Percentiles rank a stretch among this genome's conserved stretches.
Evolutionary conservation across 2,113 vertebrate species (phyloP).

Genomic region (Oceanites oceanicus): DNA sequence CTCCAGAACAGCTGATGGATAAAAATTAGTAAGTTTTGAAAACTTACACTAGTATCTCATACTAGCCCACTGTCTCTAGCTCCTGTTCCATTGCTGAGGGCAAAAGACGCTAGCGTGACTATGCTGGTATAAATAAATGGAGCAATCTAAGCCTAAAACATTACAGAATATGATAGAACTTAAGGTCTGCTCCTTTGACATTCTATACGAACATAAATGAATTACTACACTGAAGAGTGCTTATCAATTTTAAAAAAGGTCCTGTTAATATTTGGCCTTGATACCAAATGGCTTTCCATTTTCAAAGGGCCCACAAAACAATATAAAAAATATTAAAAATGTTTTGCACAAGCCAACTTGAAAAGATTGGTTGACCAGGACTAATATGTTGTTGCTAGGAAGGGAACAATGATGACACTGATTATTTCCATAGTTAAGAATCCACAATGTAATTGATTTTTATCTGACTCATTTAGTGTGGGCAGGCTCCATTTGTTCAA

Average conservation of each 20-base stretch:
- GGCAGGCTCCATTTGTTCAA: constrained; percentile 68
- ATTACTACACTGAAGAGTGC: neutral
- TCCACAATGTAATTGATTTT: constrained; percentile 72
- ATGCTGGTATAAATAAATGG: neutral
- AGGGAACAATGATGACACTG: constrained; percentile 17
- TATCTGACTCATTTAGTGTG: constrained; percentile 69
- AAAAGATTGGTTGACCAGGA: neutral
- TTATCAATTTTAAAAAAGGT: neutral
- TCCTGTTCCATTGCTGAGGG: neutral
- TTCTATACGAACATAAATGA: neutral
- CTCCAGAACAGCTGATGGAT: neutral
- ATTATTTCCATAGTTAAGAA: constrained; percentile 61
- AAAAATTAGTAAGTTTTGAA: neutral
- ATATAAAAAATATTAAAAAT: neutral
- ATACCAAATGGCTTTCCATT: neutral
- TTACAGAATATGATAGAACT: neutral
- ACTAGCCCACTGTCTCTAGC: neutral
- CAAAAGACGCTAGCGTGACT: neutral
- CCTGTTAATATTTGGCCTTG: neutral
- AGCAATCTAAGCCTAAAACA: neutral
- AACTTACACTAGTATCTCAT: neutral
- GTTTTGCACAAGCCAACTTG: neutral
- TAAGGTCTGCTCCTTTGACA: neutral
- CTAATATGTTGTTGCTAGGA: constrained; percentile 37
- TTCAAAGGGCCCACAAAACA: neutral